Base-by-base conservation (phyloP, 2,888 invertebrate species). In the Phorcus lineatus region DNA sequence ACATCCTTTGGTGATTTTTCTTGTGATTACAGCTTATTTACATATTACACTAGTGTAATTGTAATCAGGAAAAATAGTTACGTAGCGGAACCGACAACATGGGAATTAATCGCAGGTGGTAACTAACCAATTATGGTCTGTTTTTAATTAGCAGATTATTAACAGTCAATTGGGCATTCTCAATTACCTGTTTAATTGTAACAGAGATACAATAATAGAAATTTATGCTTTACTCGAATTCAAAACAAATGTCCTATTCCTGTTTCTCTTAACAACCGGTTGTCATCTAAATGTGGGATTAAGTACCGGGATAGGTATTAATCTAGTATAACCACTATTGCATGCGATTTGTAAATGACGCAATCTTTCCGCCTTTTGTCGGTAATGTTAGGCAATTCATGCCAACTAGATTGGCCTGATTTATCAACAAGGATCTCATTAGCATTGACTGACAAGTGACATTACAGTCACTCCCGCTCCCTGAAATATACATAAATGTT, bases 331-430 rank as follows among this genome's bases (percentile, higher is more conserved):
- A 24, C 28, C 28, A 28, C 62, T 62, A 17, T 62, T 24, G 24
- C 62, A 62, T 62, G 62, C 62, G 24, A 28, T 62, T 62, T 62
- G 62, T 62, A n/a, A 62, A 62, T 62, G 62, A 62, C 28, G 62
- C 62, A 62, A 62, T 28, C 28, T 17, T 28, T 62, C 62, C 24
- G 28, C 62, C 22, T 28, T 47, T 47, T 62, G 62, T 28, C 28
- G 62, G 17, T 62, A 62, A 62, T 17, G 28, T 62, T 62, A 28
- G 62, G 62, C 62, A 62, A 62, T 62, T 7, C 16, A 62, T 62
- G 62, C 13, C 62, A 62, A 28, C 24, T 62, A 28, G 62, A 62
- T 62, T 62, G 28, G 28, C 24, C 28, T 24, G 28, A 62, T 62
- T 24, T 62, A 62, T 62, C 62, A 24, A 22, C 62, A 62, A 62